These are phyloP conservation scores for Stictocephala bisonia DNA, from an alignment of 2,888 invertebrate species.

Conservation along the genomic window DNA sequence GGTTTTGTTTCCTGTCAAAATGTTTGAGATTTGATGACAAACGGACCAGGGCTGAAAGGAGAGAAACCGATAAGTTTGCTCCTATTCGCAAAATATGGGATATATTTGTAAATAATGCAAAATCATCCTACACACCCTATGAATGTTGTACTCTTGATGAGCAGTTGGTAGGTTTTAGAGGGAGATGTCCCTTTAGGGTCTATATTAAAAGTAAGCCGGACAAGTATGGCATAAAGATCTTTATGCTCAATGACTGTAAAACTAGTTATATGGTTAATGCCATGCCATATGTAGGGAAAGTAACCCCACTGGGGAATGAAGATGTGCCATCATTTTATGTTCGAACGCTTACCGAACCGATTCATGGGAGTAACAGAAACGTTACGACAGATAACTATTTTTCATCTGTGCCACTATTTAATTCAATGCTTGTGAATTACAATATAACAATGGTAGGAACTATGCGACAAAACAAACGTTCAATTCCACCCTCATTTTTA, in stretches of 20 bases:
- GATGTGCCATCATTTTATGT: conserved; percentile 50
- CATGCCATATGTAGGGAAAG: conserved; percentile 50
- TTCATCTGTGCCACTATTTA: conserved; percentile 53
- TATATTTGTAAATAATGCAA: conserved; percentile 44
- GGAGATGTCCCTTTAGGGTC: conserved; percentile 42
- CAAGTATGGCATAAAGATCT: conserved; percentile 49
- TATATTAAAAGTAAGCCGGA: conserved; percentile 48
- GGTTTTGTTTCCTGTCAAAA: conserved; percentile 42
- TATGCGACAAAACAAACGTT: conserved; percentile 57
- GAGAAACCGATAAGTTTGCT: conserved; percentile 48
- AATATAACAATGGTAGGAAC: conserved; percentile 54
- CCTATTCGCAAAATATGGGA: conserved; percentile 52
- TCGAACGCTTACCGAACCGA: conserved; percentile 43
- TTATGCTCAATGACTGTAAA: conserved; percentile 44
- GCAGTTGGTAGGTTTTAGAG: conserved; percentile 46
- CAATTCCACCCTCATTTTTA: conserved; percentile 60
- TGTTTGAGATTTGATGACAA: conserved; percentile 49
- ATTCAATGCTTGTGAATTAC: conserved; percentile 52
- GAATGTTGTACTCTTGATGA: conserved; percentile 47
- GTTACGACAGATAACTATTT: conserved; percentile 53
- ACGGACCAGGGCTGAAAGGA: conserved; percentile 33
- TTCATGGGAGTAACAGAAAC: conserved; percentile 50
- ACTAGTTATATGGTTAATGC: conserved; percentile 51
- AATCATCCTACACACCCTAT: conserved; percentile 45
- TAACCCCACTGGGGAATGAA: conserved; percentile 14